A percentile compares a stretch with the other conserved stretches of the same genome.
Evolutionary conservation across 2,113 vertebrate genomes (phyloP).

Genomic region (Phrynosoma platyrhinos): DNA sequence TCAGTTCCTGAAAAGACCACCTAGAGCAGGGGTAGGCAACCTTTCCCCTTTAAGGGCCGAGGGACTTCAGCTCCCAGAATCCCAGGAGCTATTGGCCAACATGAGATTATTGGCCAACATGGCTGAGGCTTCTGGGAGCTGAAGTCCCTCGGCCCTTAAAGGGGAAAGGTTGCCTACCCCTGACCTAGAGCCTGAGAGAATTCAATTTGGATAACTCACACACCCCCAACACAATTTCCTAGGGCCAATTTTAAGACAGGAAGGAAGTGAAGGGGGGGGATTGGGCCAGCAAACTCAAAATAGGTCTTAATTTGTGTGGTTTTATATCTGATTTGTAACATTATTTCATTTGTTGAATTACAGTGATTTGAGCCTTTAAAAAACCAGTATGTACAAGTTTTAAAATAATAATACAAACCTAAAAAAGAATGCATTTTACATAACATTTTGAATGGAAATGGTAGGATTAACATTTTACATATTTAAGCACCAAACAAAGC

Average conservation of each 20-base stretch:
- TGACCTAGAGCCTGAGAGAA: neutral
- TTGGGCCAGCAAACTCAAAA: neutral
- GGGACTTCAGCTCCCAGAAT: too few relatives aligned
- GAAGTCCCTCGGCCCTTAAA: too few relatives aligned
- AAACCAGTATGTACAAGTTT: neutral
- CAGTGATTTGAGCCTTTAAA: neutral
- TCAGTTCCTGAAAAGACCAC: neutral
- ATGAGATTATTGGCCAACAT: too few relatives aligned
- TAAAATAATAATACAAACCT: neutral
- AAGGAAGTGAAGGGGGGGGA: too few relatives aligned
- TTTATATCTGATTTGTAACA: neutral
- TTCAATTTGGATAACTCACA: neutral
- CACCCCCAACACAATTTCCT: neutral
- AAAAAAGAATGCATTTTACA: neutral
- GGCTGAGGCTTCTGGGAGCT: too few relatives aligned
- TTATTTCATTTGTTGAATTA: neutral
- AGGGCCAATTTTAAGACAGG: neutral
- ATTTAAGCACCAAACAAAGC: slow-evolving; percentile 20
- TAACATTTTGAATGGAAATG: neutral
- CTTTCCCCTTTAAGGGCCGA: too few relatives aligned
- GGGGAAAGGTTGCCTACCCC: too few relatives aligned
- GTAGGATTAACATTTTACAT: neutral
- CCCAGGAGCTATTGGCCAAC: too few relatives aligned
- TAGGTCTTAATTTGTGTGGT: neutral
- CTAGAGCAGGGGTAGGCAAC: too few relatives aligned